Evolutionary conservation across 1,140 invertebrate species (phyloP).

Genomic region (Drosophila sturtevanti): DNA sequence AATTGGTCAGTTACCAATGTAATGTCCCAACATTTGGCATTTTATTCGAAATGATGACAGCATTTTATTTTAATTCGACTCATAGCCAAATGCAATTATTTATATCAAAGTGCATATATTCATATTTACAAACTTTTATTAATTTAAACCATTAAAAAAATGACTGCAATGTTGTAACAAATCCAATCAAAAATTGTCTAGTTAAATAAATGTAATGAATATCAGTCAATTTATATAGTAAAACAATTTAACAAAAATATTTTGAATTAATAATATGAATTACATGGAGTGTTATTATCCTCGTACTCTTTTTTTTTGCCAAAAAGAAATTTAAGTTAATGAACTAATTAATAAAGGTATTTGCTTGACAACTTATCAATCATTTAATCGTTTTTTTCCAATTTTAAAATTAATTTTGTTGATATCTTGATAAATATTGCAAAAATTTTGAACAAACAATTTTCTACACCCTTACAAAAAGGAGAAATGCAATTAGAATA

Average conservation of each 20-base stretch:
- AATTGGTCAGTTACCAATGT: conserved; percentile 50
- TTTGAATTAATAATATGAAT: too few species aligned
- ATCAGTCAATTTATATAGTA: not conserved
- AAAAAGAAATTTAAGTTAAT: too few species aligned
- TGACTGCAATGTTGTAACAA: not conserved
- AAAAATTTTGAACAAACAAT: too few species aligned
- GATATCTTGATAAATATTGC: too few species aligned
- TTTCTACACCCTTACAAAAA: too few species aligned
- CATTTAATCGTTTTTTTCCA: too few species aligned
- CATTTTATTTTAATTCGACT: conserved; percentile 57
- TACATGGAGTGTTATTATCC: too few species aligned
- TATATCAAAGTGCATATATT: conserved; percentile 37
- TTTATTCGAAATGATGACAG: conserved; percentile 62
- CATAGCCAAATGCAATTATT: conserved; percentile 40
- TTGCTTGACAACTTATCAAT: too few species aligned
- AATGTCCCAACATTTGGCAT: conserved; percentile 61
- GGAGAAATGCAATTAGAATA: too few species aligned
- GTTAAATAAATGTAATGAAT: not conserved
- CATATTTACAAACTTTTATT: not conserved
- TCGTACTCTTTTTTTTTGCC: too few species aligned
- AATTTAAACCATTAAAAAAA: conserved; percentile 31
- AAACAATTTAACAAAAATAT: conserved; percentile 23
- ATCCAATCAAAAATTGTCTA: not conserved
- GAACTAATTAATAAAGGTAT: too few species aligned
- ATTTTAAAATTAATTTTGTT: too few species aligned